Evolutionary conservation across 2,888 invertebrate genomes (phyloP), one percentile per base, ranked within the genome.

Genomic region (Formica aserva): DNA sequence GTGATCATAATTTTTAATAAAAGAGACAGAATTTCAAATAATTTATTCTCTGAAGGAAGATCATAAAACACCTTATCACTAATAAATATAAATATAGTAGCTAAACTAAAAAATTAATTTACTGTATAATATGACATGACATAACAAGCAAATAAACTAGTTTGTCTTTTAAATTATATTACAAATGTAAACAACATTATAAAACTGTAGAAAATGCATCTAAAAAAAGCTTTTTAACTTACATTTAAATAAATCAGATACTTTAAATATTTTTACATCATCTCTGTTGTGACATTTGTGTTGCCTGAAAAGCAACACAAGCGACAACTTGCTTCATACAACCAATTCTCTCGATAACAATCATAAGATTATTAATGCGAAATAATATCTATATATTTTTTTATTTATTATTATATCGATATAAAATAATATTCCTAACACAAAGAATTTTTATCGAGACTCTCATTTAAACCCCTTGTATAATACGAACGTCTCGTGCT

Each of bases 1-100:
- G 62, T n/a, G 5, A 18, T 48, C 26, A 32, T 63, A 76, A 76
- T 52, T 76, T 52, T 52, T n/a, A 52, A 63, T 35, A 11, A 65
- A 52, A 48, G 26, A 32, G 63, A 52, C 63, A 76, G 6, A 48
- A 48, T 35, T 45, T 15, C 11, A 63, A 35, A 63, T 63, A 63
- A 63, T 35, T 75, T 52, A 35, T 52, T 18, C 4, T 0, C 4
- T 0, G 9, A 29, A 32, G n/a, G 32, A 63, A 15, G 13, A 45
- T 48, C n/a, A 15, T 15, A 1, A 22, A 63, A 18, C 2, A 26
- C 13, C 15, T 63, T 15, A 63, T 62, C 32, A 5, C 3, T 48
- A 1, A 52, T 52, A 52, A 48, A 29, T 26, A 52, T 52, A 52
- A 52, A 52, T 26, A 48, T 26, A 8, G 48, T 22, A 3, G 15